Evolutionary conservation across 2,113 vertebrate genomes (phyloP).

Genomic region (Nyctibius bracteatus): DNA sequence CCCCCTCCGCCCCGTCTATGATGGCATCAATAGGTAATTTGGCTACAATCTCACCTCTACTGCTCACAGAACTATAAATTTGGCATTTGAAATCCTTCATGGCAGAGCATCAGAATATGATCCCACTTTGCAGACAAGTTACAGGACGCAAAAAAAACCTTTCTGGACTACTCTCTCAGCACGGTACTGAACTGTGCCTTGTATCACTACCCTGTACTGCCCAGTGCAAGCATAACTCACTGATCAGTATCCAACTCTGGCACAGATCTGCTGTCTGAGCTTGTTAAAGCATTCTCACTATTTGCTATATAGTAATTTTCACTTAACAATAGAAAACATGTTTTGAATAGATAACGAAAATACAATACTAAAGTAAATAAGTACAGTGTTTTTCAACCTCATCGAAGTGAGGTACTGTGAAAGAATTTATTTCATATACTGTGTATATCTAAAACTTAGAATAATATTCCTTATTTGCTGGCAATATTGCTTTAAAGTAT

Average conservation of each 20-base stretch:
- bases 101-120: too few relatives aligned
- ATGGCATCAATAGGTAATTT: too few relatives aligned
- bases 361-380: constrained; percentile 2
- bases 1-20: too few relatives aligned
- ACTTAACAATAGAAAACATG: not conserved
- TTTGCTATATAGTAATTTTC: not conserved
- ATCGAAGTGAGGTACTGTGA: not conserved
- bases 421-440: not conserved
- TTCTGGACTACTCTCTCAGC: not conserved
- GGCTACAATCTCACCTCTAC: too few relatives aligned
- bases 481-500: not conserved
- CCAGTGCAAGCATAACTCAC: not conserved
- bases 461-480: not conserved
- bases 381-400: not conserved
- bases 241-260: not conserved
- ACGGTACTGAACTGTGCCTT: not conserved
- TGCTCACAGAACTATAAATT: too few relatives aligned
- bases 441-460: not conserved
- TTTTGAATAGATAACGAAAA: constrained; percentile 1
- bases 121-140: too few relatives aligned
- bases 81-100: too few relatives aligned
- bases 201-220: not conserved
- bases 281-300: not conserved
- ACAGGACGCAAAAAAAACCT: not conserved
- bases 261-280: not conserved